Conservation (phyloP, 2,888 invertebrate genomes). For the Dioctria rufipes region DNA sequence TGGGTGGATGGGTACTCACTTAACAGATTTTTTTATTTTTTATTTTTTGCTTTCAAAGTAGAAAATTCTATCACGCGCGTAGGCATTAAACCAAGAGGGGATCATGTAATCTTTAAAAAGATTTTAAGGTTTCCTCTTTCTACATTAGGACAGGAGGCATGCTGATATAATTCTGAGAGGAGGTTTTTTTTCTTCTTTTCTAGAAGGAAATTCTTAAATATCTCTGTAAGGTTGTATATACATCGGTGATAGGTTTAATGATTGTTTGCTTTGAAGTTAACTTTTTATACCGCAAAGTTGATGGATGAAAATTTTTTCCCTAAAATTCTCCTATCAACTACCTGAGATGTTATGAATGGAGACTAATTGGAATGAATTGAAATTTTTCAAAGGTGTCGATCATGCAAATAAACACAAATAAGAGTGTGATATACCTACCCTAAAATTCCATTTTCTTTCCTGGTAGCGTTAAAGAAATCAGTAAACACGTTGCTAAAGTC, state of each 20-base stretch:
- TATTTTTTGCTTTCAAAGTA: constrained; percentile 7
- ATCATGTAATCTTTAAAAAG: not conserved
- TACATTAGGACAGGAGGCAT: too few species aligned
- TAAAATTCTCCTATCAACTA: not conserved
- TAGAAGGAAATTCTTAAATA: too few species aligned
- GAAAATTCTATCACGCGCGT: constrained; percentile 1
- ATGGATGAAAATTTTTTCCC: not conserved
- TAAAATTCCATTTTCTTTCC: constrained; percentile 2
- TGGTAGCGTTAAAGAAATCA: not conserved
- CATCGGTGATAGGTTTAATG: too few species aligned
- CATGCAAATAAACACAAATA: not conserved
- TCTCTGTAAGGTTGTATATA: too few species aligned
- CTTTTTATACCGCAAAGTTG: too few species aligned
- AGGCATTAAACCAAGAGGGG: not conserved
- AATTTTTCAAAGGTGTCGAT: constrained; percentile 1
- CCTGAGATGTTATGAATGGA: not conserved
- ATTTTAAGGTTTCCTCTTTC: too few species aligned
- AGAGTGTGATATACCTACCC: not conserved
- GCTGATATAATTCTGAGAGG: too few species aligned
- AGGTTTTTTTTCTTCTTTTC: too few species aligned
- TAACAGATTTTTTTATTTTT: not conserved
- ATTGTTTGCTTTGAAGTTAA: constrained; percentile 4
- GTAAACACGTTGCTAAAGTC: constrained; percentile 17
- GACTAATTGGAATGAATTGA: constrained; percentile 13
- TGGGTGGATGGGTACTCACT: too few species aligned